phyloP scores from a whole-genome alignment of 2,888 invertebrate genomes.

The Geophilus truncorum region DNA sequence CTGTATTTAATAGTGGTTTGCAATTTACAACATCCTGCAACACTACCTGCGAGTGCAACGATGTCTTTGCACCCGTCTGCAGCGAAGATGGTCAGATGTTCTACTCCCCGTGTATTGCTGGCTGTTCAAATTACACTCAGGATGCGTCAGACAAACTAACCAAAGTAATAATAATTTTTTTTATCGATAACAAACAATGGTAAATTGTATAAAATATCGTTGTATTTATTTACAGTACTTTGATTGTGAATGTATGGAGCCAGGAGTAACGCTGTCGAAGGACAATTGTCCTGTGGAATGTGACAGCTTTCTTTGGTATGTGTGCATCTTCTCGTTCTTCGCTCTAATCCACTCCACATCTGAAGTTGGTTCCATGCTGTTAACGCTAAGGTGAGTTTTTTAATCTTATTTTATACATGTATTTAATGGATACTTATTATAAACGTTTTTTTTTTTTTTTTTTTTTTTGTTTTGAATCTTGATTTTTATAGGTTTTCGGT shows the following conservation, averaged over 20 bases:
- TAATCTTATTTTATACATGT: no score
- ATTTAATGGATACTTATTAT: no score
- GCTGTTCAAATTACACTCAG: constrained; percentile 54
- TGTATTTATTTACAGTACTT: constrained; percentile 48
- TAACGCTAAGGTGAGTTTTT: constrained; percentile 60
- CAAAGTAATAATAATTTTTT: no score
- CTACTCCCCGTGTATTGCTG: constrained; percentile 84
- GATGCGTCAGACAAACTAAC: neutral
- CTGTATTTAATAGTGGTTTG: constrained; percentile 35
- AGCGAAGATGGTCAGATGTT: constrained; percentile 76
- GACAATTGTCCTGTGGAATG: constrained; percentile 79
- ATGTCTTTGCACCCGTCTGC: constrained; percentile 77
- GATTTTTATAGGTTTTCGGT: no score
- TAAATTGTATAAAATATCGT: neutral
- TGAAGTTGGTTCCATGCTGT: constrained; percentile 83
- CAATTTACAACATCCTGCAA: constrained; percentile 55
- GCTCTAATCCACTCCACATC: constrained; percentile 90
- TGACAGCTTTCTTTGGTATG: constrained; percentile 72
- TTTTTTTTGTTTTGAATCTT: no score
- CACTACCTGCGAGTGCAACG: constrained; percentile 65
- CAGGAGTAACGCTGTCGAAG: constrained; percentile 59
- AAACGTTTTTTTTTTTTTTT: no score
- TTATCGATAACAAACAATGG: neutral
- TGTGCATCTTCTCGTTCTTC: constrained; percentile 74
- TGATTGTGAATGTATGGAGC: constrained; percentile 53